Base-by-base conservation (phyloP, 2,797 vertebrate genomes). In the Megalops cyprinoides region DNA sequence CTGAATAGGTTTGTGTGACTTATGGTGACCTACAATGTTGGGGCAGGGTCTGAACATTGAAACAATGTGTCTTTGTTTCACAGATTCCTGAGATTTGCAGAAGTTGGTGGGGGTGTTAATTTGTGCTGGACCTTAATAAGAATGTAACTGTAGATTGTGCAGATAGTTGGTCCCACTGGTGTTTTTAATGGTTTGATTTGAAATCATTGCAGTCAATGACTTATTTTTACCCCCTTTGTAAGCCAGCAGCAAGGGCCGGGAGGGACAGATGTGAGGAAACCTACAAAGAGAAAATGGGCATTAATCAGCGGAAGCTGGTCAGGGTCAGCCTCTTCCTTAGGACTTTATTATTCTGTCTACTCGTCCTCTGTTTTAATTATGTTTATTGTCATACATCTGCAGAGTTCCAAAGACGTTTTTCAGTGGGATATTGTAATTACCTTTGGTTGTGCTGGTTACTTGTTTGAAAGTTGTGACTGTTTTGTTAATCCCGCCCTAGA, bases 401-500 rank as follows among this genome's bases (percentile, higher is more conserved):
- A 18, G 28, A 12, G 31, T 65, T 60, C 15, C n/a, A 44, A 1
- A 7, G n/a, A 28, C 28, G 9, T 12, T 76, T 25, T 77, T 28
- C 78, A 73, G 62, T 77, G 74, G 78, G 81, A 83, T 79, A n/a
- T 74, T 78, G 69, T 53, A 15, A 73, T 71, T 76, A 55, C 56
- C 84, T 81, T 65, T 79, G 23, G 48, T 81, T 83, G 81, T 60
- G 69, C n/a, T 53, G 69, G 31, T 58, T 34, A 80, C 86, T 87
- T 79, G 73, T 83, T 85, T 82, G 49, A 85, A 77, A 56, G 42
- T 76, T 78, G 76, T 14, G 73, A 85, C 84, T 86, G 85, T 88
- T 88, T 88, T 85, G 74, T 81, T 82, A 65, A 44, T 84, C 77
- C 80, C 82, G 73, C 83, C 84, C 83, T 67, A 81, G 46, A 86